These are phyloP conservation scores for Pterois miles DNA, from an alignment of 2,797 vertebrate species.

Conservation along the genomic window DNA sequence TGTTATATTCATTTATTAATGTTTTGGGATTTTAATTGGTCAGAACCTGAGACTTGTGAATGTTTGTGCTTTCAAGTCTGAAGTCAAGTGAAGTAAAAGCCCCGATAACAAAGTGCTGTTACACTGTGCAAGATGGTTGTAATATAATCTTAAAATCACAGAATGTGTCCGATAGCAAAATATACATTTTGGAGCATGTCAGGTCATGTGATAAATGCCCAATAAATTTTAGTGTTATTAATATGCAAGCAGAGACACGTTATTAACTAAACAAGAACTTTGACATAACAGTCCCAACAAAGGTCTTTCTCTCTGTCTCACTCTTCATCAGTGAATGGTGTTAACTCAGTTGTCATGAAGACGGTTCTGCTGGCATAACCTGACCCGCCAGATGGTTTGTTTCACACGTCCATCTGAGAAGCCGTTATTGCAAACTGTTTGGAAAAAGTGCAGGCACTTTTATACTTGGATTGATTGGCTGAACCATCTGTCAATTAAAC, in stretches of 20 bases:
- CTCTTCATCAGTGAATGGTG: not conserved
- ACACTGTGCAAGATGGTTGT: not conserved
- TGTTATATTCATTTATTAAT: not conserved
- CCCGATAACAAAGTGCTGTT: not conserved
- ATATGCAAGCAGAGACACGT: not conserved
- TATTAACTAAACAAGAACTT: not conserved
- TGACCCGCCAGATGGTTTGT: too few species aligned
- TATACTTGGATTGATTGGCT: too few species aligned
- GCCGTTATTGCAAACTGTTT: too few species aligned
- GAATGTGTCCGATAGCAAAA: not conserved
- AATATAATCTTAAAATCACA: not conserved
- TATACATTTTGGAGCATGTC: not conserved
- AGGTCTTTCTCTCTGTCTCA: not conserved
- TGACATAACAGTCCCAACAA: not conserved
- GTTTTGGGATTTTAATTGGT: not conserved
- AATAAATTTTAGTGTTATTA: not conserved
- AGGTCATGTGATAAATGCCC: not conserved
- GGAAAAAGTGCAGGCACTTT: fast-evolving
- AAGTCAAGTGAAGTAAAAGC: not conserved
- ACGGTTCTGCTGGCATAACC: not conserved
- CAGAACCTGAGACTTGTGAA: not conserved
- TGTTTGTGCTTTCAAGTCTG: not conserved
- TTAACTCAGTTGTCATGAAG: not conserved
- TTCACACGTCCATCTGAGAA: too few species aligned
- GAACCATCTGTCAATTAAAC: too few species aligned